Conservation (phyloP, 1,140 invertebrate genomes). For the Camponotus vicinus region DNA sequence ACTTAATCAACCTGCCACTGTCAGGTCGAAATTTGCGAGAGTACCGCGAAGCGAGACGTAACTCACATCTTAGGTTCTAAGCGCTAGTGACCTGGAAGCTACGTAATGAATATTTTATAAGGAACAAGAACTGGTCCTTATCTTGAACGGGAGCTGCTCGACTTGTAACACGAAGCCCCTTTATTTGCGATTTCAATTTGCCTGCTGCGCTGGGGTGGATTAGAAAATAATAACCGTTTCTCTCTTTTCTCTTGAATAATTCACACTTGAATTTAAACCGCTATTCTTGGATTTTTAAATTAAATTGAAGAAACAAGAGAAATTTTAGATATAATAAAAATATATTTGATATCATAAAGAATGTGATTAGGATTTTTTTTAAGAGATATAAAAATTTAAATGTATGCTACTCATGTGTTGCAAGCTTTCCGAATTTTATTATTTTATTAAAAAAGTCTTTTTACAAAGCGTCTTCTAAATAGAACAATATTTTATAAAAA, state of each 20-base stretch:
- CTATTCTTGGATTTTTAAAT: background rate
- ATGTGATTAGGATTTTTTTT: background rate
- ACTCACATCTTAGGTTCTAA: slow-evolving; percentile 29
- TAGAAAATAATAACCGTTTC: slow-evolving; percentile 33
- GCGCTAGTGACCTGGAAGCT: slow-evolving; percentile 70
- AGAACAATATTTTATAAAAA: too few relatives aligned
- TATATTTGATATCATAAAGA: background rate
- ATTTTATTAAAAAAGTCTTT: background rate
- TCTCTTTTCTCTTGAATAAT: slow-evolving; percentile 32
- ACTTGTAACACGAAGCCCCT: slow-evolving; percentile 31
- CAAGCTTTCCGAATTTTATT: background rate
- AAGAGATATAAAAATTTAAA: slow-evolving; percentile 1
- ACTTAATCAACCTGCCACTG: slow-evolving; percentile 70
- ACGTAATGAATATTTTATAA: slow-evolving; percentile 75
- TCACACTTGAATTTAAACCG: background rate
- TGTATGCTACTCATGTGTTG: background rate
- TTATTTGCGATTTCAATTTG: slow-evolving; percentile 58
- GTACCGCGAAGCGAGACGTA: slow-evolving; percentile 23
- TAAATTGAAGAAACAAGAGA: background rate
- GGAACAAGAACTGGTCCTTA: slow-evolving; percentile 58
- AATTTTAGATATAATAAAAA: background rate
- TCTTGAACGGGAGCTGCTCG: slow-evolving; percentile 18
- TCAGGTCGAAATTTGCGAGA: slow-evolving; percentile 64
- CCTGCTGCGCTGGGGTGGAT: background rate
- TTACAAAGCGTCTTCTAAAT: too few relatives aligned